These are phyloP conservation scores for Brachionus angularis DNA, from an alignment of 1,140 invertebrate species.

Conservation along the genomic window DNA sequence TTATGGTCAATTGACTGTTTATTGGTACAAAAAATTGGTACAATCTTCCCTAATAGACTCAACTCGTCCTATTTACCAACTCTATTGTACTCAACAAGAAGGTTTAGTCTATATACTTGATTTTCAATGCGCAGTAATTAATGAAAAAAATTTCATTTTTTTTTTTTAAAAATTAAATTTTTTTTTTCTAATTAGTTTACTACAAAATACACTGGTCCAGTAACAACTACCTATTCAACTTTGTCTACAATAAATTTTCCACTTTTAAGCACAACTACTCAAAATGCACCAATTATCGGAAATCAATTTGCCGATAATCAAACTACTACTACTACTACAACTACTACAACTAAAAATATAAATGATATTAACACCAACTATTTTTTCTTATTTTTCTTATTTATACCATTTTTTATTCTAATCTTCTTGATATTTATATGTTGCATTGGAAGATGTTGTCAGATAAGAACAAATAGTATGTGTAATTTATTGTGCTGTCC, in stretches of 20 bases:
- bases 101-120: not conserved
- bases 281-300: not conserved
- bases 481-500: constrained; percentile 3
- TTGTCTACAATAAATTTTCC: not conserved
- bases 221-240: not conserved
- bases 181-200: not conserved
- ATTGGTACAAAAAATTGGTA: constrained; percentile 4
- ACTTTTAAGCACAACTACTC: not conserved
- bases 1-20: constrained; percentile 12
- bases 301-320: not conserved
- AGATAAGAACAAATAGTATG: not conserved
- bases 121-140: constrained; percentile 1
- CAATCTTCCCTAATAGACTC: not conserved
- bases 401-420: constrained; percentile 3
- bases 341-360: not conserved
- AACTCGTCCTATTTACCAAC: constrained; percentile 26
- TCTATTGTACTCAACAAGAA: constrained; percentile 4
- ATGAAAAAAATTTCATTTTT: not conserved
- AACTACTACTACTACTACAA: not conserved
- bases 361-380: not conserved
- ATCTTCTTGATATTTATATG: not conserved
- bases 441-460: not conserved
- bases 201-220: not conserved
- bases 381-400: constrained; percentile 18
- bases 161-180: not conserved